Evolutionary conservation across 2,113 vertebrate genomes (phyloP).

Genomic region (Odocoileus virginianus): DNA sequence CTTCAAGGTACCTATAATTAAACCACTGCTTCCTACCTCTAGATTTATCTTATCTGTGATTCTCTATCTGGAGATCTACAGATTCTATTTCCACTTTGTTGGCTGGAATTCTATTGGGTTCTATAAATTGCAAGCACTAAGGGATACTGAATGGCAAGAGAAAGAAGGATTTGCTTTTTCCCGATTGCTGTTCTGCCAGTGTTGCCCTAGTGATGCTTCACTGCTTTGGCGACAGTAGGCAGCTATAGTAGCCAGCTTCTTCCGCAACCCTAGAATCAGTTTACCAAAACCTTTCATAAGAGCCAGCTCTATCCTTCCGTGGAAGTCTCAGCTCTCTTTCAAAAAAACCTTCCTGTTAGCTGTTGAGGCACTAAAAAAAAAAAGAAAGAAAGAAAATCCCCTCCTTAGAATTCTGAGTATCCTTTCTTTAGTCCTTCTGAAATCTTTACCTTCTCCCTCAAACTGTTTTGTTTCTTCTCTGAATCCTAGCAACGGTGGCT

Average conservation of each 20-base stretch:
- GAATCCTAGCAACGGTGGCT: background rate
- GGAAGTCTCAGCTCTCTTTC: background rate
- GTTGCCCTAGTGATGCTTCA: background rate
- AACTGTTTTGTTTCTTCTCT: background rate
- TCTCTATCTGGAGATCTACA: background rate
- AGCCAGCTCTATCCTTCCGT: background rate
- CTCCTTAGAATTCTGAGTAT: background rate
- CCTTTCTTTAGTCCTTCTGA: background rate
- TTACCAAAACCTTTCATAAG: background rate
- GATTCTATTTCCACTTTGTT: background rate
- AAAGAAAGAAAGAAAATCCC: too few species aligned
- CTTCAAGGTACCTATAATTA: background rate
- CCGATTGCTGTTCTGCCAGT: background rate
- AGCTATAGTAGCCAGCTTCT: background rate
- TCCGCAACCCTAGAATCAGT: background rate
- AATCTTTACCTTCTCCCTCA: background rate
- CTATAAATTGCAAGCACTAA: background rate
- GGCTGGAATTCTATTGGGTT: background rate
- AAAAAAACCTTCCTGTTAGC: background rate
- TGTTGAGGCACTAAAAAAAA: background rate
- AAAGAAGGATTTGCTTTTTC: background rate
- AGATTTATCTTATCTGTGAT: background rate
- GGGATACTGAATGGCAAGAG: background rate
- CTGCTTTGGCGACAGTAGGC: too few species aligned
- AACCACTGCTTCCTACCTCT: background rate